These are phyloP conservation scores for Rugalucina vietnamica DNA, from an alignment of 2,888 invertebrate genomes.

Conservation along the genomic window DNA sequence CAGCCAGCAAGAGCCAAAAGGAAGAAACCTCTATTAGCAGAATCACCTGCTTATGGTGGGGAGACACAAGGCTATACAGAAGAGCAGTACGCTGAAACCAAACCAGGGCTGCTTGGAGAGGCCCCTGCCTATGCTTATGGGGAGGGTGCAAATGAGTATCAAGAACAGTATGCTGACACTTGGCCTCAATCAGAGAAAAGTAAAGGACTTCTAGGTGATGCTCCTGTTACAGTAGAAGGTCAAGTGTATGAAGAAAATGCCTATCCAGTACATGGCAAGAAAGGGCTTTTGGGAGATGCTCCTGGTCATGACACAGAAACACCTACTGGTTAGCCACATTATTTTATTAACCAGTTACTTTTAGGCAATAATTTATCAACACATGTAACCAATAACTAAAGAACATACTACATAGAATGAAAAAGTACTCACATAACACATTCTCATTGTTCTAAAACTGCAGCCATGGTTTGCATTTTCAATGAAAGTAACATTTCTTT, in stretches of 20 bases:
- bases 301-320: not conserved
- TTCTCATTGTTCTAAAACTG: too few species aligned
- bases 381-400: too few species aligned
- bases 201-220: not conserved
- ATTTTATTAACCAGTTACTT: too few species aligned
- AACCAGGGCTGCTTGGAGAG: not conserved
- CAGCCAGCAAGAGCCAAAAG: not conserved
- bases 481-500: too few species aligned
- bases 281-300: not conserved
- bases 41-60: not conserved
- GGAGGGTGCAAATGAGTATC: not conserved
- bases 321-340: too few species aligned
- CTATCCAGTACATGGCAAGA: not conserved
- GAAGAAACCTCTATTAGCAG: not conserved
- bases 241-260: not conserved
- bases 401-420: too few species aligned
- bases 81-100: not conserved
- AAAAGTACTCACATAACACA: too few species aligned
- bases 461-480: too few species aligned
- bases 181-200: not conserved
- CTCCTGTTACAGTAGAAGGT: not conserved
- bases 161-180: not conserved
- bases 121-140: not conserved
- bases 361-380: too few species aligned
- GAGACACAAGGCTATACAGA: not conserved